Evolutionary conservation across 2,888 invertebrate species (phyloP).

Genomic region (Microdon myrmicae): DNA sequence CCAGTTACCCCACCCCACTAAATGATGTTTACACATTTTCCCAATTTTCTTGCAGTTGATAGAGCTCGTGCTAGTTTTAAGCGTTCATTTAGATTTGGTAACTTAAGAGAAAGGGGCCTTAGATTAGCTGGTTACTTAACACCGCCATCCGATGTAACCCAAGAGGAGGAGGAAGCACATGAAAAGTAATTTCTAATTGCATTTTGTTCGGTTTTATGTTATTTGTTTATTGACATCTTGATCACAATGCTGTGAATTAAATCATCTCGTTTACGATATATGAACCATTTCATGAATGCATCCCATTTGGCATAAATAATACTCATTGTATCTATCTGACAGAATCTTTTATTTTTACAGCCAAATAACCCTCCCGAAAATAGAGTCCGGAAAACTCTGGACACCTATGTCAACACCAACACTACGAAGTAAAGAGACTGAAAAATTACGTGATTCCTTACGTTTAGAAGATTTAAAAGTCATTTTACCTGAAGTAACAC

Average conservation of each 20-base stretch:
- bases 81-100: conserved; percentile 70
- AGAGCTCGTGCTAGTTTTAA: conserved; percentile 75
- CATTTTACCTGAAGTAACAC: conserved; percentile 56
- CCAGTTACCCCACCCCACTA: conserved; percentile 2
- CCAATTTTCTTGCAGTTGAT: conserved; percentile 68
- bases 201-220: neutral
- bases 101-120: conserved; percentile 69
- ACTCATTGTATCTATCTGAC: conserved; percentile 2
- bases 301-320: conserved; percentile 3
- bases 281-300: too few relatives aligned
- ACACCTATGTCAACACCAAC: conserved; percentile 58
- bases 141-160: conserved; percentile 73
- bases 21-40: conserved; percentile 2
- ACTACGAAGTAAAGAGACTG: conserved; percentile 58
- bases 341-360: conserved; percentile 32
- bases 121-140: conserved; percentile 71
- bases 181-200: conserved; percentile 59
- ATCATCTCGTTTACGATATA: too few relatives aligned
- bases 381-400: conserved; percentile 58
- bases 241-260: too few relatives aligned
- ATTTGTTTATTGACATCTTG: neutral
- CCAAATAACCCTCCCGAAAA: conserved; percentile 56
- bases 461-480: conserved; percentile 58
- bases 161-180: conserved; percentile 71
- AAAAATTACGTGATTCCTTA: conserved; percentile 58